phyloP scores from a whole-genome alignment of 2,888 invertebrate genomes.

The Orthosia gothica region DNA sequence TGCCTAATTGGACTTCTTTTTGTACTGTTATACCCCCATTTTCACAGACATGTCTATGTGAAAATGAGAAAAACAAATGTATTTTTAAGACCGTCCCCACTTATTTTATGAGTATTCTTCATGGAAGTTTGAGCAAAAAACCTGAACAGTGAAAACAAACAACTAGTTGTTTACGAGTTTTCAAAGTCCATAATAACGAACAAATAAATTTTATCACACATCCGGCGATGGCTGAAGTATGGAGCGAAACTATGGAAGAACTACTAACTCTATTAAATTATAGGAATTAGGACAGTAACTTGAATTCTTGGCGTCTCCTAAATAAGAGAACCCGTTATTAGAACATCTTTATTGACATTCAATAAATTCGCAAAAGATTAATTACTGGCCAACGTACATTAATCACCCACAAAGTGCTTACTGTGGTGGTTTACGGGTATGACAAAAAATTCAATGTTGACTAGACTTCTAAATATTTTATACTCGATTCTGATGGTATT shows the following conservation, averaged over 20 bases:
- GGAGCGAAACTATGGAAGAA: slow-evolving; percentile 44
- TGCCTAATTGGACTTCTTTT: slow-evolving; percentile 39
- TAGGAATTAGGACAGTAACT: slow-evolving; percentile 13
- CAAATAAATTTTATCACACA: slow-evolving; percentile 65
- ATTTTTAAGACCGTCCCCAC: slow-evolving; percentile 50
- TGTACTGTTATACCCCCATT: background rate
- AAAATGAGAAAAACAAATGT: slow-evolving; percentile 57
- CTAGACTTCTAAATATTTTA: background rate
- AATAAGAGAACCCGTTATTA: slow-evolving; percentile 4
- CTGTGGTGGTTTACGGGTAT: background rate
- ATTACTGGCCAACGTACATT: slow-evolving; percentile 15
- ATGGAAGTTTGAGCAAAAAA: slow-evolving; percentile 52
- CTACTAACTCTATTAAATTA: slow-evolving; percentile 43
- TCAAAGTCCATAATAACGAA: slow-evolving; percentile 69
- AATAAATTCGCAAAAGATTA: slow-evolving; percentile 24
- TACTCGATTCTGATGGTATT: background rate
- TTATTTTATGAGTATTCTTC: slow-evolving; percentile 63
- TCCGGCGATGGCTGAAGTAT: slow-evolving; percentile 52
- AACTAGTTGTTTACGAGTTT: slow-evolving; percentile 72
- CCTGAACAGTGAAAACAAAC: slow-evolving; percentile 66
- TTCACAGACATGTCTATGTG: slow-evolving; percentile 33
- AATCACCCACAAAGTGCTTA: slow-evolving; percentile 22
- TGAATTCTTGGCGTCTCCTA: slow-evolving; percentile 4
- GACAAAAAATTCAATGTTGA: background rate
- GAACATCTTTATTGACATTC: slow-evolving; percentile 15